Evolutionary conservation across 2,797 vertebrate species (phyloP), one percentile per base, ranked within the genome.

Genomic region (Enteromius unitaeniatus): DNA sequence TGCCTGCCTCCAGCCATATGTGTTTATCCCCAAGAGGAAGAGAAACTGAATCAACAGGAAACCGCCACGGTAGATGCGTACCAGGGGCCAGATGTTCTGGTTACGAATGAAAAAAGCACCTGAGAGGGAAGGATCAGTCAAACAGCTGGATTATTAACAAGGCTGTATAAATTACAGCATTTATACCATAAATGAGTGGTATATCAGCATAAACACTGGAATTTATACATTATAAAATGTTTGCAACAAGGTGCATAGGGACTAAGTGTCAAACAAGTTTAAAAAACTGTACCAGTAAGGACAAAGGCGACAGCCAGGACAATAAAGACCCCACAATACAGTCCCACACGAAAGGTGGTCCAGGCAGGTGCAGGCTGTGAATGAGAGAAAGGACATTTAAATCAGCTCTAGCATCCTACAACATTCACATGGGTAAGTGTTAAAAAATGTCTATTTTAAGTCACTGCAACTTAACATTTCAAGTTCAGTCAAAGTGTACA

Each of bases 11-110:
- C 98, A 99, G 88, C 98, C 98, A 0, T 99, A 99, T 0, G 98
- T 99, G 94, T 99, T 99, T 94, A 99, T 99, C 85, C 98, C 98
- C 92, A 99, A 93, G 78, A 99, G 96, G 94, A 99, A 99, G 91
- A 99, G 97, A 93, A 99, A 99, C 92, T 99, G 96, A 92, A 99
- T 97, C 86, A 99, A 93, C 89, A 99, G 96, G 94, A 99, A 99
- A 85, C 98, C 97, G 88, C 98, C 98, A 81, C 98, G 96, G 95
- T 99, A 99, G 93, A 99, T 98, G 86, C 97, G 94, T 92, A 99
- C 94, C 92, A 99, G 94, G 5, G 98, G 97, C 98, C 98, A 78
- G 65, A 82, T 79, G 78, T 88, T 86, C 79, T 84, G 77, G 47
- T 86, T 55, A 3, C 47, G 37, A 49, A 85, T 51, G 79, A 80